A percentile compares a stretch with the other conserved stretches of the same genome.
These are phyloP conservation scores for Cryptotermes secundus DNA, from an alignment of 1,140 invertebrate species.

Conservation along the genomic window DNA sequence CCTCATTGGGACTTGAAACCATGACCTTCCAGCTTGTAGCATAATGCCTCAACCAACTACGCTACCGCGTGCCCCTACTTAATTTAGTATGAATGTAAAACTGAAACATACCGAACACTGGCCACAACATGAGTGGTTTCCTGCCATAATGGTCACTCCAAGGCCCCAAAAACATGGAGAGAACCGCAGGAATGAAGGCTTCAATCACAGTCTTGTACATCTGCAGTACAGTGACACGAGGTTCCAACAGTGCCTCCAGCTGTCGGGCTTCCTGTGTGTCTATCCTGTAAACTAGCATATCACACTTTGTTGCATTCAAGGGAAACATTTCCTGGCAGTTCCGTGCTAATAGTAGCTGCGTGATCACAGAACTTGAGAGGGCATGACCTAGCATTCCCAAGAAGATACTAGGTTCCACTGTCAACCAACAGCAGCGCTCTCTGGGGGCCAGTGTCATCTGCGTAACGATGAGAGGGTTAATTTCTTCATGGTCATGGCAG, in stretches of 20 bases:
- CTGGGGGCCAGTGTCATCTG: too few species aligned
- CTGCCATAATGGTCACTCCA: conserved; percentile 31
- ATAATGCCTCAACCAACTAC: too few species aligned
- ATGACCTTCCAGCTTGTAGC: too few species aligned
- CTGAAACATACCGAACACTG: conserved; percentile 28
- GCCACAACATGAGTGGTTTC: conserved; percentile 1
- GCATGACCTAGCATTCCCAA: not conserved
- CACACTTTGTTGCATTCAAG: not conserved
- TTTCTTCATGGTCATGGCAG: too few species aligned
- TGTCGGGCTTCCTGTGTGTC: not conserved
- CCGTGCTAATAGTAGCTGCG: not conserved
- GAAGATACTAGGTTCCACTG: not conserved
- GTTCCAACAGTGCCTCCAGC: conserved; percentile 16
- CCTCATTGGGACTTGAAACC: too few species aligned
- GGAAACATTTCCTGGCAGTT: not conserved
- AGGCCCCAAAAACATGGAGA: conserved; percentile 28
- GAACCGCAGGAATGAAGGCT: not conserved
- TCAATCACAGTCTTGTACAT: conserved; percentile 26
- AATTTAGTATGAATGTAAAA: not conserved
- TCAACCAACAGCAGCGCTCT: not conserved
- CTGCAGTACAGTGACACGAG: conserved; percentile 14
- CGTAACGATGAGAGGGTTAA: too few species aligned
- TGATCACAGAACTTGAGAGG: not conserved
- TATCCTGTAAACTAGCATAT: not conserved
- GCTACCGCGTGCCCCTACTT: too few species aligned